phyloP scores from a whole-genome alignment of 2,797 vertebrate genomes.

The Rhynchonycteris naso region DNA sequence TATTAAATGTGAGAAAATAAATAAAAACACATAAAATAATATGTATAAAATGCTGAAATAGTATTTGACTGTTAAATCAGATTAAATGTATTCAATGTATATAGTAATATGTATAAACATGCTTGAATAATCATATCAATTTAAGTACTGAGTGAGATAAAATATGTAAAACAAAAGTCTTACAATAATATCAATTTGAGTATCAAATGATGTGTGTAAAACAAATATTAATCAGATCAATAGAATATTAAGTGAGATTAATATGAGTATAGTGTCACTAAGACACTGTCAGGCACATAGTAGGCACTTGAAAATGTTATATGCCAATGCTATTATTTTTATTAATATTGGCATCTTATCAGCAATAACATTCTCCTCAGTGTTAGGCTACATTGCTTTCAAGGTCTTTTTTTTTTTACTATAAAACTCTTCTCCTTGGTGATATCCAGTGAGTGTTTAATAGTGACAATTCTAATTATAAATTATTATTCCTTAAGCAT shows the following conservation, averaged over 20 bases:
- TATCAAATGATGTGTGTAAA: not conserved
- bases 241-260: not conserved
- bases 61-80: slow-evolving; percentile 19
- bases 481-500: not conserved
- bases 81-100: not conserved
- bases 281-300: not conserved
- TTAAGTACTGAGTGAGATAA: not conserved
- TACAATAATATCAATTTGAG: not conserved
- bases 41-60: not conserved
- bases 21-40: not conserved
- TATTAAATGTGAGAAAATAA: not conserved
- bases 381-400: not conserved
- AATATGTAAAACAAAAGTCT: not conserved
- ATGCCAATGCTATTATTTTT: not conserved
- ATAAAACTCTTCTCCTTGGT: not conserved
- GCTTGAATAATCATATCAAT: not conserved
- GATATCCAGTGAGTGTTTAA: not conserved
- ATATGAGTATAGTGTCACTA: not conserved
- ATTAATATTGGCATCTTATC: not conserved
- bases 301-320: not conserved
- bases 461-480: not conserved
- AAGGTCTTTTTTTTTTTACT: not conserved
- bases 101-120: not conserved
- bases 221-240: not conserved
- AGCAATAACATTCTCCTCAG: not conserved